A percentile compares a stretch with the other conserved stretches of the same genome.
These are phyloP conservation scores for Brenthis hecate DNA, from an alignment of 2,888 invertebrate genomes.

Conservation along the genomic window DNA sequence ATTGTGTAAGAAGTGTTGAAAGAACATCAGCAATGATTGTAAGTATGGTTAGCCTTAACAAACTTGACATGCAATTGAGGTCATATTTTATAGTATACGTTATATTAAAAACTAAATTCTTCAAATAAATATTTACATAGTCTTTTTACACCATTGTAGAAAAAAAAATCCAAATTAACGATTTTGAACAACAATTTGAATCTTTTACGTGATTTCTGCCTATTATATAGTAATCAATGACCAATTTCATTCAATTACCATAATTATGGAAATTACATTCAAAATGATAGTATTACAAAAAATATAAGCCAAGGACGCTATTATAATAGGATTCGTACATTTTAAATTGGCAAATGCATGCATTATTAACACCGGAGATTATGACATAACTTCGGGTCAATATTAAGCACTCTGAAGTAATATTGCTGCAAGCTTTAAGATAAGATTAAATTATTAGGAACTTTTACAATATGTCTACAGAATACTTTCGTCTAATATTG, in stretches of 20 bases:
- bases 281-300: conserved; percentile 17
- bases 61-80: neutral
- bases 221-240: conserved; percentile 18
- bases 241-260: conserved; percentile 20
- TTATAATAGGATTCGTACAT: conserved; percentile 16
- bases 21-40: conserved; percentile 68
- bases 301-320: conserved; percentile 26
- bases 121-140: no score
- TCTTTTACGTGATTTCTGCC: neutral
- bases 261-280: conserved; percentile 19
- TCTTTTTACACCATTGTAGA: no score
- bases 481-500: no score
- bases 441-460: no score
- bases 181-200: no score
- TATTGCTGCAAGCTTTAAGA: neutral
- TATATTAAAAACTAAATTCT: no score
- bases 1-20: conserved; percentile 43
- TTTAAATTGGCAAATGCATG: conserved; percentile 19
- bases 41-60: conserved; percentile 48
- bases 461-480: no score
- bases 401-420: neutral
- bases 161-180: no score
- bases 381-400: neutral
- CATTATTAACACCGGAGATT: conserved; percentile 5
- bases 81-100: no score